Base-by-base conservation (phyloP, 2,888 invertebrate species). In the Nymphalis polychloros region DNA sequence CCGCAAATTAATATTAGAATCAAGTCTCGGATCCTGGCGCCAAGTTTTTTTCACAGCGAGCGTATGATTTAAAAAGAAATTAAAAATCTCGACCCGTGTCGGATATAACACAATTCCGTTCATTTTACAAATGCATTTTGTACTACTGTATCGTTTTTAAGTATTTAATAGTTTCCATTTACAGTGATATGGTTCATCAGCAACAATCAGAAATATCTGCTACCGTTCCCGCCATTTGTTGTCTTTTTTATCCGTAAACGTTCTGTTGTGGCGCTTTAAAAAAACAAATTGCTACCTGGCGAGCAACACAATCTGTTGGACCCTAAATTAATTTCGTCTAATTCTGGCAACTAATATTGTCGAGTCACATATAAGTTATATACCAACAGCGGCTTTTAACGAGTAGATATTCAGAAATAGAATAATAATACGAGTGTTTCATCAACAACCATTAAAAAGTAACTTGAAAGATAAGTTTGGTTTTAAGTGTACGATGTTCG, bases 321-420 rank as follows among this genome's bases (percentile, higher is more conserved):
- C 86, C 77, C 79, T 80, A 87, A 90, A 92, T 91, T 89, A 88
- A 90, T 91, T 90, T 86, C 80, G 76, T 86, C 84, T 88, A 87
- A 85, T 85, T 86, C 79, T 80, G 80, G 79, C 80, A 78, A 78
- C 79, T 73, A 81, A 85, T 87, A 84, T 75, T 87, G 92, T 81
- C 83, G 84, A 91, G 89, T 92, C 92, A 92, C 85, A 84, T 31
- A 19, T 78, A 80, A 78, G 78, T 79, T 82, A 81, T 84, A 81
- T 85, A 84, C 85, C 84, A 85, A 83, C 86, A 81, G 83, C 83
- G 76, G 84, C 88, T 87, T 85, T 86, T 82, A 87, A 83, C 77
- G 75, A 75, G 76, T 77, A 78, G 35, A 57, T n/a, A 41, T 41
- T 76, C 76, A 75, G 79, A 75, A 70, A 74, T 73, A 78, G 79